Evolutionary conservation across 2,113 vertebrate genomes (phyloP).

Genomic region (mouse (Mus musculus)): DNA sequence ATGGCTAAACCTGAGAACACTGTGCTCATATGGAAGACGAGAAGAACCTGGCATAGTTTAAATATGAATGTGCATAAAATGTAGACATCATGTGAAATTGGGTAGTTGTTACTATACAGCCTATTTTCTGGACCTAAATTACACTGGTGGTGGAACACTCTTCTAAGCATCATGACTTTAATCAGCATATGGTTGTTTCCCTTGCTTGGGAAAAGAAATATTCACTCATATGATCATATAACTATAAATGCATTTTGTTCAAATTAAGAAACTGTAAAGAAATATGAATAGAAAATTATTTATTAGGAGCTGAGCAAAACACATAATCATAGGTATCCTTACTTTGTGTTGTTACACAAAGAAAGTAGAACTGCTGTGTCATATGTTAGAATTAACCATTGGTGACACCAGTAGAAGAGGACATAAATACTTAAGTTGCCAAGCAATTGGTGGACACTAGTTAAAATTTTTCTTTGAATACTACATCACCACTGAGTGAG

Average conservation of each 20-base stretch:
- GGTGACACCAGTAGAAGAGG: neutral
- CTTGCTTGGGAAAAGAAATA: neutral
- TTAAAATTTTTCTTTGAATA: neutral
- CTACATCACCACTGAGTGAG: neutral
- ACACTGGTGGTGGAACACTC: neutral
- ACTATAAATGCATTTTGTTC: neutral
- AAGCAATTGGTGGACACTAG: fast-evolving
- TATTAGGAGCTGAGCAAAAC: neutral
- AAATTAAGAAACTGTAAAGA: neutral
- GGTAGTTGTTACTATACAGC: too few relatives aligned
- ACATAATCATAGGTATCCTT: neutral
- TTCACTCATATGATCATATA: too few relatives aligned
- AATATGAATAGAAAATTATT: neutral
- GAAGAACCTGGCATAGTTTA: neutral
- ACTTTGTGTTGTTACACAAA: too few relatives aligned
- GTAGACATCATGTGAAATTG: neutral
- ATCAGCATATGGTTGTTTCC: neutral
- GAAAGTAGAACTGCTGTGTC: neutral
- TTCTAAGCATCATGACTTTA: neutral
- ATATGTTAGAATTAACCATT: neutral
- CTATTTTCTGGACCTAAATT: neutral
- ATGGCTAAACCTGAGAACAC: neutral
- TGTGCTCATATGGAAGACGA: neutral
- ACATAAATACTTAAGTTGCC: neutral
- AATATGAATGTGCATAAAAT: neutral